Evolutionary conservation across 1,140 invertebrate species (phyloP).

Genomic region (Brachionus rubens): DNA sequence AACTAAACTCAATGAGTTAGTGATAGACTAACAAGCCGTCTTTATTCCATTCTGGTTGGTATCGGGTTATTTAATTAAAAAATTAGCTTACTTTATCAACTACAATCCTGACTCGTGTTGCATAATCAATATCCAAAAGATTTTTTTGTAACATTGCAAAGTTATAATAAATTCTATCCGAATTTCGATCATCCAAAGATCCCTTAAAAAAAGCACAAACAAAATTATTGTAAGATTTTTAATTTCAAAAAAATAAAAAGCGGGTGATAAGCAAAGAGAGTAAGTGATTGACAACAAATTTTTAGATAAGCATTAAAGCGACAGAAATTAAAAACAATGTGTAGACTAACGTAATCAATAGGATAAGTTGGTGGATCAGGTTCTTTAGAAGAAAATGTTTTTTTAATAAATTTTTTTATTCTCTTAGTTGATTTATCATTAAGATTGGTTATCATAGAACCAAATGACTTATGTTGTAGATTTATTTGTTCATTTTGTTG

Average conservation of each 20-base stretch:
- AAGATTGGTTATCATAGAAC: too few relatives aligned
- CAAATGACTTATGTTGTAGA: not conserved
- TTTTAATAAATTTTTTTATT: too few relatives aligned
- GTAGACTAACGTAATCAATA: too few relatives aligned
- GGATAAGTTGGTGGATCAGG: too few relatives aligned
- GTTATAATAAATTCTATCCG: not conserved
- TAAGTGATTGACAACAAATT: too few relatives aligned
- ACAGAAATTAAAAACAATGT: too few relatives aligned
- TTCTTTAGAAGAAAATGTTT: too few relatives aligned
- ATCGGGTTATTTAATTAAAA: not conserved
- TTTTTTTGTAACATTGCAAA: constrained; percentile 35
- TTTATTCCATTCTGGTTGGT: too few relatives aligned
- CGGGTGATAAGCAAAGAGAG: not conserved
- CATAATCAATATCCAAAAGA: constrained; percentile 32
- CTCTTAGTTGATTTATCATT: too few relatives aligned
- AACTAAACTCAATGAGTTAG: too few relatives aligned
- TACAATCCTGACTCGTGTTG: not conserved
- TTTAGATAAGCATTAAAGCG: too few relatives aligned
- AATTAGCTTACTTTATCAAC: constrained; percentile 37
- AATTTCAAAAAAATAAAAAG: not conserved
- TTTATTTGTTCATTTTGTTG: not conserved
- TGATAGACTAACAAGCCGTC: too few relatives aligned
- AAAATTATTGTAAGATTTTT: not conserved
- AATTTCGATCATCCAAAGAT: not conserved
- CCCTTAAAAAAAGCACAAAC: constrained; percentile 1